Conservation (phyloP, 2,888 invertebrate species). For the Mesorhabditis sp. region DNA sequence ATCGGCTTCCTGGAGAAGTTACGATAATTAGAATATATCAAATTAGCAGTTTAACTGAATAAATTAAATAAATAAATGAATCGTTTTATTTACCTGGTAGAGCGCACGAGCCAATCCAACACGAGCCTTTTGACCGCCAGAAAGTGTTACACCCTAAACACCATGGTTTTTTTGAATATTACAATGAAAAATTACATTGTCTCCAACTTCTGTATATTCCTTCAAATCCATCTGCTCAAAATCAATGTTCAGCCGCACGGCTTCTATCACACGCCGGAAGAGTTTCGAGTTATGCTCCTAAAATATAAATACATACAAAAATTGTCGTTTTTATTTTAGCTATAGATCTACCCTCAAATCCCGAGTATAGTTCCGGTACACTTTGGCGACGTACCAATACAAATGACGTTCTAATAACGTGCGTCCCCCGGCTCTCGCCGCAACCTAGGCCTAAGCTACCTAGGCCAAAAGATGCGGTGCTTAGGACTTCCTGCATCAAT, state of each 20-base stretch:
- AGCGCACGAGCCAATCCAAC: slow-evolving; percentile 65
- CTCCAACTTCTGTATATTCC: slow-evolving; percentile 94
- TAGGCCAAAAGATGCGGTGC: too few relatives aligned
- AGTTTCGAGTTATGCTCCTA: slow-evolving; percentile 14
- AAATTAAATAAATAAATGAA: neutral
- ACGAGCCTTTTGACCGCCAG: slow-evolving; percentile 89
- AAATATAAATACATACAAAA: neutral
- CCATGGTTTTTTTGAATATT: neutral
- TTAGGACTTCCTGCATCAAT: too few relatives aligned
- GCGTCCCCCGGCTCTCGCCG: too few relatives aligned
- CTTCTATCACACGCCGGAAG: slow-evolving; percentile 68
- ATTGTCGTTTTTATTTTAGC: too few relatives aligned
- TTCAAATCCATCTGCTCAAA: slow-evolving; percentile 77
- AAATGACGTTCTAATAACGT: too few relatives aligned
- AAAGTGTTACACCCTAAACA: slow-evolving; percentile 76
- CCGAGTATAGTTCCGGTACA: too few relatives aligned
- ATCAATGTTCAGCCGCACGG: slow-evolving; percentile 84
- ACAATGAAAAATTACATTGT: slow-evolving; percentile 68
- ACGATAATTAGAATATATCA: too few relatives aligned
- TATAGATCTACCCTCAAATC: slow-evolving; percentile 55
- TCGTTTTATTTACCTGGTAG: slow-evolving; percentile 73
- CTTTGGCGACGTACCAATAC: too few relatives aligned
- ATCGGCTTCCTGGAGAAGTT: slow-evolving; percentile 11
- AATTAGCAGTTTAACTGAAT: neutral
- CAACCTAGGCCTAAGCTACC: too few relatives aligned